Conservation (phyloP, 1,140 invertebrate species). For the Anastrepha ludens region DNA sequence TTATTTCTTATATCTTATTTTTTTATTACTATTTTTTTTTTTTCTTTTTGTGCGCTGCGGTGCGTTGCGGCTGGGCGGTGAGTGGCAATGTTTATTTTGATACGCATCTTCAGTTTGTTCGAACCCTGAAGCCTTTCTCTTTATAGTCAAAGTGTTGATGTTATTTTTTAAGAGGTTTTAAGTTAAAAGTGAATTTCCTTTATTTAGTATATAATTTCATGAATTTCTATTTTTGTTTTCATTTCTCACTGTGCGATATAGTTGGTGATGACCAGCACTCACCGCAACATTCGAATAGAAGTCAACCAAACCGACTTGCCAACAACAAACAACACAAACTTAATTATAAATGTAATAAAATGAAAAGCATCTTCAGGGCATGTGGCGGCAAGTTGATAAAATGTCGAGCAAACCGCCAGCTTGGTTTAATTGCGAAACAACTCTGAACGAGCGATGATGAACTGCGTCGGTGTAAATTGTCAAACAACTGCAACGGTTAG, state of each 20-base stretch:
- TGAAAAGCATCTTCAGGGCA: neutral
- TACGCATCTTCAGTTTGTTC: neutral
- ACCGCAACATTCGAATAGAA: conserved; percentile 2
- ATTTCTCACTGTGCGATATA: neutral
- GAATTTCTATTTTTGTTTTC: conserved; percentile 37
- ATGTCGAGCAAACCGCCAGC: conserved; percentile 64
- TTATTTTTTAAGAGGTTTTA: neutral
- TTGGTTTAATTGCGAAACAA: conserved; percentile 59
- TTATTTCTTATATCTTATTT: no score
- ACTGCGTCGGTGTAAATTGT: conserved; percentile 62
- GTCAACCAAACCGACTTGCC: neutral
- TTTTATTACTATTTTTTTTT: neutral
- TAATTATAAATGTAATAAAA: conserved; percentile 57
- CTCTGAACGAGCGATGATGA: conserved; percentile 46
- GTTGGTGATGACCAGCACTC: neutral
- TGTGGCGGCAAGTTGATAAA: conserved; percentile 63
- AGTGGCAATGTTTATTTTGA: neutral
- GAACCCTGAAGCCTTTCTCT: conserved; percentile 3
- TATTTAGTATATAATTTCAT: conserved; percentile 22
- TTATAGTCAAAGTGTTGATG: neutral
- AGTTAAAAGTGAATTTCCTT: conserved; percentile 32
- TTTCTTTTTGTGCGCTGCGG: neutral
- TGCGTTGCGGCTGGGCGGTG: neutral
- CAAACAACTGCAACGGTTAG: neutral
- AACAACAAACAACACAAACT: conserved; percentile 8